A percentile compares a stretch with the other conserved stretches of the same genome.
These are phyloP conservation scores for Piezodorus guildinii DNA, from an alignment of 1,140 invertebrate species.

Conservation along the genomic window DNA sequence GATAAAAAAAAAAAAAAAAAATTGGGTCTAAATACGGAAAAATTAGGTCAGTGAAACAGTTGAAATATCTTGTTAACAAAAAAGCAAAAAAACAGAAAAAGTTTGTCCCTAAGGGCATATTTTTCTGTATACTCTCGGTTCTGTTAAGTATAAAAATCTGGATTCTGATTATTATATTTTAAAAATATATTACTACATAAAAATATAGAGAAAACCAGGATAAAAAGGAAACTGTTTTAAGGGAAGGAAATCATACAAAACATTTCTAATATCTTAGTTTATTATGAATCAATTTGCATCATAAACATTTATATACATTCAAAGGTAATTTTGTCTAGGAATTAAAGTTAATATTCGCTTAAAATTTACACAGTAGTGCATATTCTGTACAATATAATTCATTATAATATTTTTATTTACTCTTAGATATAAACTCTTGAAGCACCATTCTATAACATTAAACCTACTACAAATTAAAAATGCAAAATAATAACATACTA, in stretches of 20 bases:
- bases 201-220: not conserved
- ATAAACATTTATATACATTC: constrained; percentile 3
- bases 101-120: no score
- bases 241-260: not conserved
- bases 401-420: not conserved
- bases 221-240: not conserved
- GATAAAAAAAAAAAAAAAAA: no score
- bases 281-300: not conserved
- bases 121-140: no score
- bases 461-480: not conserved
- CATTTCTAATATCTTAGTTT: not conserved
- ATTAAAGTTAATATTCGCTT: not conserved
- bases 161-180: not conserved
- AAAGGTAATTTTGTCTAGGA: not conserved
- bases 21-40: no score
- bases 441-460: constrained; percentile 3
- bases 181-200: not conserved
- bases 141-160: no score
- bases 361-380: not conserved
- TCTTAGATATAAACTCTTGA: not conserved
- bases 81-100: no score
- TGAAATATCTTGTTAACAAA: no score
- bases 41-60: no score
- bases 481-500: not conserved
- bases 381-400: not conserved